These are phyloP conservation scores for Agonopterix heracliana DNA, from an alignment of 2,888 invertebrate genomes.

Conservation along the genomic window DNA sequence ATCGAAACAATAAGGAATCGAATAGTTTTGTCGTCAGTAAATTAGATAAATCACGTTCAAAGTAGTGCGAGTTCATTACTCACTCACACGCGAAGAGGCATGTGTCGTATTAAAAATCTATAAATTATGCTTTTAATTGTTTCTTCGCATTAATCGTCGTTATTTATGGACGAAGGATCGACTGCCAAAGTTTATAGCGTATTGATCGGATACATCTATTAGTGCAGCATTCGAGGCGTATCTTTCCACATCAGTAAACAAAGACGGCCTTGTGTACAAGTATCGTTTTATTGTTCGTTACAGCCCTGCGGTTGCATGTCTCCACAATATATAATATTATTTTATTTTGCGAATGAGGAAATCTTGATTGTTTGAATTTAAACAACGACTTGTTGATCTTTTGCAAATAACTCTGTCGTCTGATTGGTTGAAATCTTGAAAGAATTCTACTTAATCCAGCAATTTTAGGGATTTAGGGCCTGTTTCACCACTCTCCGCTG, in stretches of 20 bases:
- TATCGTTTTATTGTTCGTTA: constrained; percentile 63
- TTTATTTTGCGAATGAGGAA: constrained; percentile 6
- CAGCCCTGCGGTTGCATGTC: constrained; percentile 51
- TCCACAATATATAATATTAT: constrained; percentile 19
- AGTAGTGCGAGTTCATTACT: too few relatives aligned
- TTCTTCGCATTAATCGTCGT: constrained; percentile 1
- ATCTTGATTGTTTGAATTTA: background rate
- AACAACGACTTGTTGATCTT: background rate
- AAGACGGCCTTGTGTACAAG: constrained; percentile 57
- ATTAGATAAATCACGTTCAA: too few relatives aligned
- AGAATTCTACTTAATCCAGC: too few relatives aligned
- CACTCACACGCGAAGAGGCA: too few relatives aligned
- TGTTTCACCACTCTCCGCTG: too few relatives aligned
- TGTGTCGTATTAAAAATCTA: background rate
- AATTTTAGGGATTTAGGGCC: too few relatives aligned
- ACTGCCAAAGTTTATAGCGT: constrained; percentile 17
- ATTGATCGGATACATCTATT: constrained; percentile 19
- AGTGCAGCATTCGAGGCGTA: constrained; percentile 35
- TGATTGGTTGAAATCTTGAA: too few relatives aligned
- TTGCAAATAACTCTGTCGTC: too few relatives aligned
- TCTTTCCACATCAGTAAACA: constrained; percentile 65
- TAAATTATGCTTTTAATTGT: constrained; percentile 9
- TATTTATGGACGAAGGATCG: constrained; percentile 11
- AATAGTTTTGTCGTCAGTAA: too few relatives aligned
- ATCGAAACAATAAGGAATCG: too few relatives aligned